Evolutionary conservation across 1,140 invertebrate genomes (phyloP), one percentile per base, ranked within the genome.

Genomic region (Achatina immaculata): DNA sequence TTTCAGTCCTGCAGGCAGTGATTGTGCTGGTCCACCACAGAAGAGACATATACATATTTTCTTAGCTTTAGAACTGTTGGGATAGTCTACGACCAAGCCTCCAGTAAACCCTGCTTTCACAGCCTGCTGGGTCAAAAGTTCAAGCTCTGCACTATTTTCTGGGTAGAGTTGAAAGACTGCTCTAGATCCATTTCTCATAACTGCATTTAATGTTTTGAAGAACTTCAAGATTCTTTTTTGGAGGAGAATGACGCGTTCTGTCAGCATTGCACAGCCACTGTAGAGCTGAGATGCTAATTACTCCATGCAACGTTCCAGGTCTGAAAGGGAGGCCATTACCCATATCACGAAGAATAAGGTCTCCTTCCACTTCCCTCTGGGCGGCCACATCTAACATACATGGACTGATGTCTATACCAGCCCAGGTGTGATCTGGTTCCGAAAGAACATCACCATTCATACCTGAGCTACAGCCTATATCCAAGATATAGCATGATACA

Each of bases 221-320:
- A 99, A 99, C 87, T 94, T 95, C 79, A 95, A 94, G 6, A 99
- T 91, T 89, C 99, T 93, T 91, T 45, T 98, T 97, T 4, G 95
- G 93, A 24, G 98, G 98, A 89, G 96, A 95, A 88, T 99, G 97
- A 80, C 92, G 93, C 58, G 93, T 94, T 92, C 98, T 97, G 90
- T 99, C 98, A 19, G 97, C 97, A 94, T 99, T 99, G 89, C 98
- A 99, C 0, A 99, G 92, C 99, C 99, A 99, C 90, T 99, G 99
- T n/a, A 99, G 90, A 0, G 98, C 98, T 82, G 97, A 98, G 45
- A 94, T 93, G 83, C 93, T 92, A 36, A 99, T 95, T 31, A 97
- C 98, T 14, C 97, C 98, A 93, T 99, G 98, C 93, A 99, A 99
- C 79, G 93, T 93, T 58, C 97, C 98, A 38, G 98, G 95, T 91